phyloP scores from a whole-genome alignment of 2,888 invertebrate species.

The Strigamia crassipes region DNA sequence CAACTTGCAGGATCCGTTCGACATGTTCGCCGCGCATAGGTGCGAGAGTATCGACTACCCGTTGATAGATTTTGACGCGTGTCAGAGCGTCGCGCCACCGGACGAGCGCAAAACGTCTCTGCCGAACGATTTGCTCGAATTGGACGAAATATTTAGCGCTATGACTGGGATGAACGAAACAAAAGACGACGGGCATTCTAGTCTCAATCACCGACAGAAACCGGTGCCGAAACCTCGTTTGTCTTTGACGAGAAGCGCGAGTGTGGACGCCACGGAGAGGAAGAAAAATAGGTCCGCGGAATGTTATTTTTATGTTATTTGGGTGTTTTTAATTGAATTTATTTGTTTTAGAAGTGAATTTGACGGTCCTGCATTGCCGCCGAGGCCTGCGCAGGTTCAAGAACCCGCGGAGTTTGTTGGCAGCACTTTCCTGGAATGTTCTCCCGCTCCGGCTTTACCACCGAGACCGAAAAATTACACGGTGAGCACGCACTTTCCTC shows the following conservation, averaged over 20 bases:
- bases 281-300: neutral
- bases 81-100: neutral
- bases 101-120: neutral
- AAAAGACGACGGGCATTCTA: neutral
- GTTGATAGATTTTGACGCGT: neutral
- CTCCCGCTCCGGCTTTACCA: neutral
- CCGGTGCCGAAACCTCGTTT: neutral
- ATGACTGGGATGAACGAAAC: neutral
- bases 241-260: neutral
- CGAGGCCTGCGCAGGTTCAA: neutral
- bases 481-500: neutral
- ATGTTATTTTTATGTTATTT: neutral
- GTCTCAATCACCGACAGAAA: neutral
- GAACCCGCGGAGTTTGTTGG: neutral
- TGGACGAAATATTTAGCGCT: neutral
- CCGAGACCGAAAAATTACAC: slow-evolving; percentile 15
- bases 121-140: neutral
- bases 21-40: neutral
- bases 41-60: neutral
- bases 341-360: neutral
- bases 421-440: neutral
- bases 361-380: neutral
- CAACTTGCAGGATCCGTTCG: neutral
- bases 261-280: neutral
- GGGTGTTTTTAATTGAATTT: too few relatives aligned